Evolutionary conservation across 2,888 invertebrate species (phyloP), one percentile per base, ranked within the genome.

Genomic region (Sinotaia quadrata): DNA sequence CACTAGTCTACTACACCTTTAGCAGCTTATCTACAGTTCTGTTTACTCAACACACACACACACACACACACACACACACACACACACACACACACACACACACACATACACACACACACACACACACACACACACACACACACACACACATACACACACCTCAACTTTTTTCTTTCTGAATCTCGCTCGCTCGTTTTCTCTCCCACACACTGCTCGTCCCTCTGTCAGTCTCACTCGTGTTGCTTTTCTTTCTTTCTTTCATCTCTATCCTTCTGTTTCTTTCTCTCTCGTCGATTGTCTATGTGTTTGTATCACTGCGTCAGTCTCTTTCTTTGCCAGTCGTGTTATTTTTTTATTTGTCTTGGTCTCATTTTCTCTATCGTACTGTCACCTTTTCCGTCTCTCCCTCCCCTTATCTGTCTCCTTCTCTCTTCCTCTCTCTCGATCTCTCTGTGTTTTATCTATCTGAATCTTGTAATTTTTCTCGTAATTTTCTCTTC

Each of bases 71-170:
- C 24, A 51, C 24, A 51, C 51, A 51, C 4, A 51, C n/a, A 51
- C 51, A 51, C 51, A 21, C 51, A 51, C n/a, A 51, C 12, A 31
- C 51, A 51, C 51, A 51, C 31, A 27, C 29, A 27, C 52, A 3
- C 10, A 27, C 52, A 4, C 52, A 52, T 31, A 52, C 52, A 52
- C 52, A 52, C 52, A 52, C 52, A 27, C 27, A 52, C 52, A 52
- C 52, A 52, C 52, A 52, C 52, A 52, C 52, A 52, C 27, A 52
- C 52, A 52, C 52, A 52, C 52, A 27, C 27, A 52, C 27, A 27
- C 18, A 27, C 24, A 52, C 52, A 52, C 29, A 27, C 52, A 52
- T 18, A 27, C 27, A 52, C 27, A 27, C 27, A 52, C 24, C 10
- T 49, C 49, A 7, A n/a, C 49, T 24, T 49, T 49, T 24, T 18